Evolutionary conservation across 2,113 vertebrate species (phyloP).

Genomic region (Oncorhynchus clarkii): DNA sequence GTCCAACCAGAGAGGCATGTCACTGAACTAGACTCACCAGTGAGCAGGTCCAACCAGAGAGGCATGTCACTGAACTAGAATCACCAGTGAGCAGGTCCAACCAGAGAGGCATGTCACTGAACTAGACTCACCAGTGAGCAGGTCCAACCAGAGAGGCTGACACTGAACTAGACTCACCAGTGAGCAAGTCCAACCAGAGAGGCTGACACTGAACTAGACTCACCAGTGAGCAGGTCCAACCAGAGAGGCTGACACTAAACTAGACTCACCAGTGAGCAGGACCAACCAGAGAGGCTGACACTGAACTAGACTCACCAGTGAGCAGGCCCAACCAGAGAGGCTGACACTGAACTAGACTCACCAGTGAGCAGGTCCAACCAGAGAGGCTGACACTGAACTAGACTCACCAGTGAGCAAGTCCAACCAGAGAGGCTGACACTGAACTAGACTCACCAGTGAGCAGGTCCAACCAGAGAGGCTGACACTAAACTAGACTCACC

Average conservation of each 20-base stretch:
- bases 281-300: slow-evolving; percentile 70
- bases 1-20: too few relatives aligned
- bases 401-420: slow-evolving; percentile 63
- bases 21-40: too few relatives aligned
- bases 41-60: too few relatives aligned
- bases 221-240: slow-evolving; percentile 65
- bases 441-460: slow-evolving; percentile 59
- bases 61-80: too few relatives aligned
- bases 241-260: slow-evolving; percentile 68
- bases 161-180: too few relatives aligned
- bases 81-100: too few relatives aligned
- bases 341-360: slow-evolving; percentile 59
- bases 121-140: too few relatives aligned
- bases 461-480: slow-evolving; percentile 72
- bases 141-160: too few relatives aligned
- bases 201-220: slow-evolving; percentile 61
- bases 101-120: too few relatives aligned
- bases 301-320: slow-evolving; percentile 57
- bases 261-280: slow-evolving; percentile 63
- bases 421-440: slow-evolving; percentile 70
- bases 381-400: slow-evolving; percentile 66
- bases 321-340: slow-evolving; percentile 72
- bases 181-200: slow-evolving; percentile 57
- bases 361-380: slow-evolving; percentile 68
- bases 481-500: slow-evolving; percentile 55